Base-by-base conservation (phyloP, 2,113 vertebrate species). In the Oreochromis aureus region DNA sequence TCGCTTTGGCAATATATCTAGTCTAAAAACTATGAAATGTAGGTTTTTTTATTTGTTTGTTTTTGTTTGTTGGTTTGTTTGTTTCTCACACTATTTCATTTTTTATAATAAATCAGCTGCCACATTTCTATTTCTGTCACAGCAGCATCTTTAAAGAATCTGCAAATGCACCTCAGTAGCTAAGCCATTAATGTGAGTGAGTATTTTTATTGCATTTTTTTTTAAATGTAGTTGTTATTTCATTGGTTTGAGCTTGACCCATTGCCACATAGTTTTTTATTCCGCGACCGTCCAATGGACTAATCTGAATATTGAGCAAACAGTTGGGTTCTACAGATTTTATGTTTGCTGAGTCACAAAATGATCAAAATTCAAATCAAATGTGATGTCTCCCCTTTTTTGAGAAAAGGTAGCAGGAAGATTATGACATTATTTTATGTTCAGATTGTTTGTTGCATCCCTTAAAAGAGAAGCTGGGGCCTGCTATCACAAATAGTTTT, bases 401-500 rank as follows among this genome's bases (percentile, higher is more conserved):
- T 16, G 2, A 54, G 30, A 22, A 73, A 41, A 10, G 6, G 41
- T 53, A 46, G 4, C 13, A 58, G 73, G 3, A 78, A 81, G 30
- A 59, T 34, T 22, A 34, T 10, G 41, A 44, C 5, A 1, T n/a
- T 6, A 22, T 34, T 66, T 86, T 6, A 30, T 13, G 24, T 2
- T 30, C 9, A 24, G 4, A 34, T 55, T 19, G 10, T 81, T 66
- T 83, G 46, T 81, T 73, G 41, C 27, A 2, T 19, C 16, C 5
- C 71, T 36, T 46, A 18, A 44, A 66, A 83, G 76, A 81, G 8
- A 6, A 48, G 6, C 48, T 81, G 3, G 10, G 82, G 66, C 53
- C 93, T 87, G 48, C 61, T 27, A 71, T 15, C 22, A 79, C 73
- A 71, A 78, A 82, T 80, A 34, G 8, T 12, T 5, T 56, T 44